Percentiles rank a stretch among this genome's conserved stretches.
Conservation (phyloP, 37 sponge, comb jelly and placozoan species). For the Corticium candelabrum region DNA sequence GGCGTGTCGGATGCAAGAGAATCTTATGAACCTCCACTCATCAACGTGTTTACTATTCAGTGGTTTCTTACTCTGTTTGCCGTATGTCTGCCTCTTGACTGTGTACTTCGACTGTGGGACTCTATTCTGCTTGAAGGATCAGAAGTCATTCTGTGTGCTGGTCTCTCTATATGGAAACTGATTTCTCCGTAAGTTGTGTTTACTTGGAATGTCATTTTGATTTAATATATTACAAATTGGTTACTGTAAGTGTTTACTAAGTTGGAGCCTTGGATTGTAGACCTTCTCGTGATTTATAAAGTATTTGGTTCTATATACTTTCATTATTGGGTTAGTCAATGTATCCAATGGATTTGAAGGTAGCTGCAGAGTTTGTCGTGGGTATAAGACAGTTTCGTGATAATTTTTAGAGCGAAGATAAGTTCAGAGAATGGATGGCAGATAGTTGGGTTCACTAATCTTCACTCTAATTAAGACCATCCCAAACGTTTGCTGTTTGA, state of each 20-base stretch:
- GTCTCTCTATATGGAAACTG: constrained; percentile 60
- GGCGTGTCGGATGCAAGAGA: not conserved
- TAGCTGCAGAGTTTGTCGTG: too few relatives aligned
- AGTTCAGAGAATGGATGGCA: too few relatives aligned
- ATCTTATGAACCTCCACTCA: constrained; percentile 74
- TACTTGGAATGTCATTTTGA: not conserved
- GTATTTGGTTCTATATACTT: not conserved
- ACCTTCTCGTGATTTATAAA: too few relatives aligned
- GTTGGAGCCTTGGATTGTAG: too few relatives aligned
- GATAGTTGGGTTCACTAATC: too few relatives aligned
- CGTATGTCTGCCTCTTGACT: constrained; percentile 52
- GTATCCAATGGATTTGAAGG: too few relatives aligned
- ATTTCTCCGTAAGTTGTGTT: constrained; percentile 29
- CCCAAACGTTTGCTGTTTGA: too few relatives aligned
- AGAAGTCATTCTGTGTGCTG: constrained; percentile 54
- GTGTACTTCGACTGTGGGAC: constrained; percentile 70
- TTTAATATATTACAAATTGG: not conserved
- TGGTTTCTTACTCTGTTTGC: constrained; percentile 87
- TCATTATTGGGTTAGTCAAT: not conserved
- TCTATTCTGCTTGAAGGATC: constrained; percentile 68
- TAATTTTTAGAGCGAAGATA: too few relatives aligned
- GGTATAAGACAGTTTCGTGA: too few relatives aligned
- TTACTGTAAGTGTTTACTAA: too few relatives aligned
- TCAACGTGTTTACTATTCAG: constrained; percentile 80
- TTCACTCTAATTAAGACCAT: too few relatives aligned